Percentiles rank a stretch among this genome's conserved stretches.
These are phyloP conservation scores for Cetoscarus ocellatus DNA, from an alignment of 2,797 vertebrate species.

Conservation along the genomic window DNA sequence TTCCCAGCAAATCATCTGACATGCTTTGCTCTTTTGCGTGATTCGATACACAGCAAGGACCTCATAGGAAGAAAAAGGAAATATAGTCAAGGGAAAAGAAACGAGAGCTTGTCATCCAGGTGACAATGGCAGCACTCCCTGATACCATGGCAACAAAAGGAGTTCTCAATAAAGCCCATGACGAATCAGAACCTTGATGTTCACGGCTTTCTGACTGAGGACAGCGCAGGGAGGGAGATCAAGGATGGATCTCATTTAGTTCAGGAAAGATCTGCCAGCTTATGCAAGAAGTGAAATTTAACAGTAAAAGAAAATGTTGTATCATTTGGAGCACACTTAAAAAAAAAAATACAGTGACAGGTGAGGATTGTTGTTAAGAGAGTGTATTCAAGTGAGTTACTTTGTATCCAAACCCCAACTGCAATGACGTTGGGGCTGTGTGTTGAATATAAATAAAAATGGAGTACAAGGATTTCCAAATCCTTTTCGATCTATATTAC, in stretches of 20 bases:
- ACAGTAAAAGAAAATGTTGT: slow-evolving; percentile 7
- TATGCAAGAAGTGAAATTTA: slow-evolving; percentile 29
- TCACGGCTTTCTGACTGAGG: slow-evolving; percentile 57
- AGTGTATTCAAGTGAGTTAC: too few relatives aligned
- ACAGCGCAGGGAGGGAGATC: slow-evolving; percentile 54
- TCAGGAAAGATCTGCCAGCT: slow-evolving; percentile 23
- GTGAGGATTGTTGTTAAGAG: not conserved
- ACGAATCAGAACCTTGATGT: slow-evolving; percentile 78
- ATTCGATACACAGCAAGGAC: slow-evolving; percentile 20
- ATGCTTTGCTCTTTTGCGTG: slow-evolving; percentile 8
- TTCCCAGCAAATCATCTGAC: slow-evolving; percentile 16
- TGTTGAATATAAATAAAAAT: too few relatives aligned
- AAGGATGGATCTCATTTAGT: slow-evolving; percentile 53
- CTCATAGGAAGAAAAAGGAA: slow-evolving; percentile 40
- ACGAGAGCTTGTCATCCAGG: slow-evolving; percentile 49
- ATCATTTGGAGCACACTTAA: slow-evolving; percentile 26
- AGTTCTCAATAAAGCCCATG: slow-evolving; percentile 75
- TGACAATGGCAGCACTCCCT: slow-evolving; percentile 69
- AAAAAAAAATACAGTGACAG: not conserved
- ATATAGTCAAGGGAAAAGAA: slow-evolving; percentile 36
- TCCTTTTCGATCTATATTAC: too few relatives aligned
- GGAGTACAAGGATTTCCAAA: too few relatives aligned
- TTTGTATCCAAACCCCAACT: too few relatives aligned
- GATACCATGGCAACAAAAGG: slow-evolving; percentile 81
- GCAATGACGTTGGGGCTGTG: too few relatives aligned